Evolutionary conservation across 2,797 vertebrate species (phyloP).

Genomic region (Sebastes jordani): DNA sequence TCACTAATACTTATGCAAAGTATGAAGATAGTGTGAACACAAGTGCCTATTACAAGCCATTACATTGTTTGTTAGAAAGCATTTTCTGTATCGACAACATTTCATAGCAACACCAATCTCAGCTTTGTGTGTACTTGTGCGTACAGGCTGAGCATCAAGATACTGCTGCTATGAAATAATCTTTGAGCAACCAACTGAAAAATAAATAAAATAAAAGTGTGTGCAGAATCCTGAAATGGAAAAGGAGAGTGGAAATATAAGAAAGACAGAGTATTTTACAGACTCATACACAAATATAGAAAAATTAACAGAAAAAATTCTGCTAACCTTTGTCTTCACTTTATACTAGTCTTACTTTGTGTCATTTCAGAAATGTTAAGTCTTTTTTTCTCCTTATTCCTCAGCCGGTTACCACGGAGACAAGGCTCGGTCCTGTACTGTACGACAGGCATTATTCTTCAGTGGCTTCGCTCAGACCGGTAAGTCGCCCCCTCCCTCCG

Average conservation of each 20-base stretch:
- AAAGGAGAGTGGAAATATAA: background rate
- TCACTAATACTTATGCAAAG: background rate
- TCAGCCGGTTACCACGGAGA: conserved; percentile 95
- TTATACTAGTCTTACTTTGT: conserved; percentile 5
- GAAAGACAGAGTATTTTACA: background rate
- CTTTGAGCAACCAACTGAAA: background rate
- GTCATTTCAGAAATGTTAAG: conserved; percentile 24
- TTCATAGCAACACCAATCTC: background rate
- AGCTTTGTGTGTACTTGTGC: background rate
- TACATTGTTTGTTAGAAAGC: background rate
- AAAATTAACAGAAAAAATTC: background rate
- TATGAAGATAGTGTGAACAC: background rate
- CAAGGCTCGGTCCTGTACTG: conserved; percentile 97
- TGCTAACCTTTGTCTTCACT: background rate
- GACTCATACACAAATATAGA: background rate
- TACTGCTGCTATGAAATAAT: background rate
- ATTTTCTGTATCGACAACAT: background rate
- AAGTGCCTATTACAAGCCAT: background rate
- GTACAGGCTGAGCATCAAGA: background rate
- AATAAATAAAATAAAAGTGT: background rate
- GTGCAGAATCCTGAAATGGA: background rate
- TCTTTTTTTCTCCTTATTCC: conserved; percentile 36
- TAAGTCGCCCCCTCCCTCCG: conserved; percentile 79
- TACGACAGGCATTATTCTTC: conserved; percentile 97
- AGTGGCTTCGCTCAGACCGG: conserved; percentile 98